Evolutionary conservation across 2,888 invertebrate genomes (phyloP).

Genomic region (Cephus sareptanus): DNA sequence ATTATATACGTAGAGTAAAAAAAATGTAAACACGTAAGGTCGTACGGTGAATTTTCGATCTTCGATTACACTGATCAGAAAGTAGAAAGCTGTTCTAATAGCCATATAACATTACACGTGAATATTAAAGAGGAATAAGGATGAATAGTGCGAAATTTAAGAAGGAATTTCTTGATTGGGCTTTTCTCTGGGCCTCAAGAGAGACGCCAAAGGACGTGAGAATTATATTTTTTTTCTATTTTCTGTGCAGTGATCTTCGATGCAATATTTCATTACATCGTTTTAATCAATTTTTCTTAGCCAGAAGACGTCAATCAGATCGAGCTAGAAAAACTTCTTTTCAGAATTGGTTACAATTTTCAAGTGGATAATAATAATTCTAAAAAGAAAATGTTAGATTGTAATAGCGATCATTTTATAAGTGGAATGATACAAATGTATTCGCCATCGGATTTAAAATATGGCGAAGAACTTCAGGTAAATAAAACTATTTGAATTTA

Average conservation of each 20-base stretch:
- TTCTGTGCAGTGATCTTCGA: not conserved
- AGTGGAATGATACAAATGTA: not conserved
- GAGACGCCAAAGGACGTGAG: not conserved
- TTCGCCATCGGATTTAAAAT: not conserved
- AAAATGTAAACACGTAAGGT: not conserved
- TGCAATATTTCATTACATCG: not conserved
- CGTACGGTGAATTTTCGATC: not conserved
- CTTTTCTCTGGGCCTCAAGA: not conserved
- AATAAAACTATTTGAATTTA: not conserved
- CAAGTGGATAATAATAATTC: not conserved
- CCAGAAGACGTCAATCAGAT: not conserved
- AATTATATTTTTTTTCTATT: not conserved
- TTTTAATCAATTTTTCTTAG: not conserved
- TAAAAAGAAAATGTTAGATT: not conserved
- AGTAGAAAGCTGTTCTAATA: not conserved
- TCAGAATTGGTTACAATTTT: not conserved
- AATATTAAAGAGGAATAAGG: not conserved
- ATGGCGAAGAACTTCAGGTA: not conserved
- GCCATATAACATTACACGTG: not conserved
- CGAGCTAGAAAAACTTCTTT: not conserved
- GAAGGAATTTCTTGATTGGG: not conserved
- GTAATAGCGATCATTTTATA: not conserved
- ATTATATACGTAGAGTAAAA: not conserved
- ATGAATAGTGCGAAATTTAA: not conserved
- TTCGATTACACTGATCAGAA: not conserved